A percentile compares a stretch with the other conserved stretches of the same genome.
Conservation (phyloP, 2,113 vertebrate genomes). For the Ophiodon elongatus region DNA sequence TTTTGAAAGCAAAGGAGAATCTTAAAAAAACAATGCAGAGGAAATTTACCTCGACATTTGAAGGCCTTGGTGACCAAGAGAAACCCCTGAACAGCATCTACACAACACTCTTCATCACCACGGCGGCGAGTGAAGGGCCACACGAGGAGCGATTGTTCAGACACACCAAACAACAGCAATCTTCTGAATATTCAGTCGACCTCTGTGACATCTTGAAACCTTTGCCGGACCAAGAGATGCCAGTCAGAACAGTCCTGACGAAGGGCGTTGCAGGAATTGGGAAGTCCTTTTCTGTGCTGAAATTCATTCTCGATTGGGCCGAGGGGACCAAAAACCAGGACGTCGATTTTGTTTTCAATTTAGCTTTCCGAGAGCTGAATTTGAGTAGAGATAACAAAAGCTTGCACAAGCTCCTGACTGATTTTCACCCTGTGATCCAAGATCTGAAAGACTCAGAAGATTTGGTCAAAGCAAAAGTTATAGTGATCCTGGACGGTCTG, state of each 20-base stretch:
- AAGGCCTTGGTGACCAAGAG: conserved; percentile 33
- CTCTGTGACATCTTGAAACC: conserved; percentile 38
- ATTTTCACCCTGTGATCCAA: conserved; percentile 10
- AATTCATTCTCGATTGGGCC: conserved; percentile 64
- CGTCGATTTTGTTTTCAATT: conserved; percentile 58
- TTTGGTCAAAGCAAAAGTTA: not conserved
- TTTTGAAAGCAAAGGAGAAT: not conserved
- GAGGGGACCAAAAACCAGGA: conserved; percentile 20
- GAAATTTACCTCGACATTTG: conserved; percentile 5
- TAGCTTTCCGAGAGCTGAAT: conserved; percentile 68
- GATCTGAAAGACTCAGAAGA: not conserved
- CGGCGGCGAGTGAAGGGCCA: conserved; percentile 8
- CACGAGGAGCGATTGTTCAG: conserved; percentile 3
- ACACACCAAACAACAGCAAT: not conserved
- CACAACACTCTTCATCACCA: conserved; percentile 28
- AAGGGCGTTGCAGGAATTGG: conserved; percentile 67
- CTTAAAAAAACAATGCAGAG: not conserved
- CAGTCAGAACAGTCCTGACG: conserved; percentile 31
- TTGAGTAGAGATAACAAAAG: conserved; percentile 30
- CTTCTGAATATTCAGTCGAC: accelerated
- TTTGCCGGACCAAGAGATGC: not conserved
- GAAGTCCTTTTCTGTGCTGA: conserved; percentile 65
- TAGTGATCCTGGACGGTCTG: conserved; percentile 68
- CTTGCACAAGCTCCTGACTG: conserved; percentile 45
- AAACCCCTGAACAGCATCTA: conserved; percentile 21